Percentiles rank a stretch among this genome's conserved stretches.
Conservation (phyloP, 2,888 invertebrate genomes). For the Scaptomyza polygonia region DNA sequence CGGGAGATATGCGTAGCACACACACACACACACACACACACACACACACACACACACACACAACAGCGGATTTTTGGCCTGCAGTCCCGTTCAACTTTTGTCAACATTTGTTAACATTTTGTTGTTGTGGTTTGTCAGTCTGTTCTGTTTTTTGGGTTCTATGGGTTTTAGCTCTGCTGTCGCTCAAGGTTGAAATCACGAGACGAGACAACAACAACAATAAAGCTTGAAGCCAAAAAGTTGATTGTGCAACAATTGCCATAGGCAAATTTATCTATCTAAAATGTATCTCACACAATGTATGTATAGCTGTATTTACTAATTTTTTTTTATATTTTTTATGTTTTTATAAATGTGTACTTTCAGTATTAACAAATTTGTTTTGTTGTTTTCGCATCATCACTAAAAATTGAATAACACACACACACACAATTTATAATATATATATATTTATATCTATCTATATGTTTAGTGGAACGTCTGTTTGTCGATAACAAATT, state of each 20-base stretch:
- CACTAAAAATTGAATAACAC: conserved; percentile 52
- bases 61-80: conserved; percentile 14
- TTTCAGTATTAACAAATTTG: conserved; percentile 64
- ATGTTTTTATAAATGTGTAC: conserved; percentile 54
- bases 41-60: not conserved
- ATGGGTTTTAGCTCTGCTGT: not conserved
- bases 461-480: conserved; percentile 3
- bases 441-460: conserved; percentile 2
- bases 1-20: conserved; percentile 71
- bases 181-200: conserved; percentile 44
- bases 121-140: conserved; percentile 2
- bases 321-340: not conserved
- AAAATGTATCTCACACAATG: conserved; percentile 33
- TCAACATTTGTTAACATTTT: conserved; percentile 60
- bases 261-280: conserved; percentile 36
- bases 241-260: conserved; percentile 58
- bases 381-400: conserved; percentile 61
- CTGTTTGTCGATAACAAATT: conserved; percentile 44
- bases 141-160: conserved; percentile 6
- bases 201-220: conserved; percentile 23
- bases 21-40: conserved; percentile 14
- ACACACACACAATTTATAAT: not conserved
- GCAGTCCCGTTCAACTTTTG: conserved; percentile 29
- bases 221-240: conserved; percentile 41
- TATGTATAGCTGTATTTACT: conserved; percentile 42